A percentile compares a stretch with the other conserved stretches of the same genome.
Evolutionary conservation across 2,888 invertebrate species (phyloP).

Genomic region (Synanthedon myopaeformis): DNA sequence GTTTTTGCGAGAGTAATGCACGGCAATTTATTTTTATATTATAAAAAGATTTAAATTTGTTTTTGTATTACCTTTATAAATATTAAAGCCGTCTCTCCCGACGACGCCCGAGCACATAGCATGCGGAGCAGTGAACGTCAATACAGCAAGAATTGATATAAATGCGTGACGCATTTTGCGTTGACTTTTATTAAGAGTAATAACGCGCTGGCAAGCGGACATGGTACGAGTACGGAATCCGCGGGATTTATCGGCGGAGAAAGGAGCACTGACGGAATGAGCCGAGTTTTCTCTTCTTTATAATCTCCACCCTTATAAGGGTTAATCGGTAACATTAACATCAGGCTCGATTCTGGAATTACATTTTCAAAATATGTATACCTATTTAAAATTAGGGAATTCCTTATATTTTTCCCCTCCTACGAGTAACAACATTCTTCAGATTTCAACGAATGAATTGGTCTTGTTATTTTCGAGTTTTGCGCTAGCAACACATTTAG

Average conservation of each 20-base stretch:
- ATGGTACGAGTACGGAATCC: slow-evolving; percentile 13
- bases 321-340: not conserved
- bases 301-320: slow-evolving; percentile 18
- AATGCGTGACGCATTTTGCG: slow-evolving; percentile 47
- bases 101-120: slow-evolving; percentile 33
- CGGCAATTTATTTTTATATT: too few relatives aligned
- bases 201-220: slow-evolving; percentile 19
- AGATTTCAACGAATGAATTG: too few relatives aligned
- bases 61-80: slow-evolving; percentile 45
- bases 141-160: slow-evolving; percentile 40
- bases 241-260: slow-evolving; percentile 15
- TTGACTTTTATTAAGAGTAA: slow-evolving; percentile 9
- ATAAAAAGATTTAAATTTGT: too few relatives aligned
- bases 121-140: slow-evolving; percentile 23
- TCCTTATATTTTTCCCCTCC: too few relatives aligned
- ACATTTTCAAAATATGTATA: too few relatives aligned
- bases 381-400: too few relatives aligned
- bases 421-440: too few relatives aligned
- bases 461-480: too few relatives aligned
- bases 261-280: slow-evolving; percentile 17
- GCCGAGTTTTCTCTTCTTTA: slow-evolving; percentile 29
- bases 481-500: too few relatives aligned
- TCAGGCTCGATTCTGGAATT: slow-evolving; percentile 15
- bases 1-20: too few relatives aligned
- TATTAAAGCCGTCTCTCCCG: slow-evolving; percentile 56